Percentiles rank a stretch among this genome's conserved stretches.
phyloP scores from a whole-genome alignment of 2,888 invertebrate genomes.

The Meiosimyza decipiens region DNA sequence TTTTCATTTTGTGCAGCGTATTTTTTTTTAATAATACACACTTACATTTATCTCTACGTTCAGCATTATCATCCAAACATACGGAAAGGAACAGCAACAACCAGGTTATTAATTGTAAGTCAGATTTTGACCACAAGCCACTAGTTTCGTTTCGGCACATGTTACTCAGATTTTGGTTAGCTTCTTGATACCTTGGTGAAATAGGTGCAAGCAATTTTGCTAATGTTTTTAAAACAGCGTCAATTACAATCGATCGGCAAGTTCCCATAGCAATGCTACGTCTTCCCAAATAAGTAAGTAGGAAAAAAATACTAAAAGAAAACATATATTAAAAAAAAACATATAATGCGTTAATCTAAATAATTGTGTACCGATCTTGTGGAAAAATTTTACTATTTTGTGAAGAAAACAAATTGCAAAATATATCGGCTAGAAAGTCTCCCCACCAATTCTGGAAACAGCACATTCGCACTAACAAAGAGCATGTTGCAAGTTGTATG shows the following conservation, averaged over 20 bases:
- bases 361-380: slow-evolving; percentile 78
- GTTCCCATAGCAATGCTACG: slow-evolving; percentile 76
- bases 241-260: slow-evolving; percentile 72
- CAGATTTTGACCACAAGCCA: slow-evolving; percentile 70
- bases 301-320: slow-evolving; percentile 79
- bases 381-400: slow-evolving; percentile 84
- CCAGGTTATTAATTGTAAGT: slow-evolving; percentile 79
- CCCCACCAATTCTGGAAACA: slow-evolving; percentile 90
- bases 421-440: slow-evolving; percentile 84
- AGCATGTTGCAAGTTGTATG: slow-evolving; percentile 81
- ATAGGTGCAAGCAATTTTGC: slow-evolving; percentile 72
- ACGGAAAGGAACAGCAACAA: slow-evolving; percentile 79
- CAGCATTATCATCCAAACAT: slow-evolving; percentile 72
- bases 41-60: slow-evolving; percentile 66
- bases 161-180: slow-evolving; percentile 46
- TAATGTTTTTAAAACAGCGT: slow-evolving; percentile 73
- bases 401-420: slow-evolving; percentile 82
- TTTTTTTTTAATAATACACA: neutral
- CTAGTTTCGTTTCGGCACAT: slow-evolving; percentile 43
- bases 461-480: slow-evolving; percentile 79
- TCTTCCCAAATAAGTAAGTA: slow-evolving; percentile 87
- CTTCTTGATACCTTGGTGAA: slow-evolving; percentile 61
- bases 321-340: slow-evolving; percentile 16
- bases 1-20: too few species aligned
- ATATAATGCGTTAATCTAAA: neutral